Conservation (phyloP, 2,797 vertebrate species). For the Danio choprae region DNA sequence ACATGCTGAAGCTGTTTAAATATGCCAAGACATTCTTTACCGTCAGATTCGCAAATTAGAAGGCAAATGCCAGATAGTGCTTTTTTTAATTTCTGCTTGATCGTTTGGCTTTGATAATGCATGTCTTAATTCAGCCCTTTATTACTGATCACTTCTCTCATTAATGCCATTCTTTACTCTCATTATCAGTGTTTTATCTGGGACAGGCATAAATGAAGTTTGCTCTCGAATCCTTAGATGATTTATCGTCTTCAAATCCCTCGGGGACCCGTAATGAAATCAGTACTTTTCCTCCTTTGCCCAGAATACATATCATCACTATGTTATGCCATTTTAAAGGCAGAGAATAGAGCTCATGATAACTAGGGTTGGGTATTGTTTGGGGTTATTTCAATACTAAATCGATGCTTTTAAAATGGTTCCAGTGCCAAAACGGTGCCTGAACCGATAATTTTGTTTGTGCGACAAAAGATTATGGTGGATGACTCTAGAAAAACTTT, state of each 20-base stretch:
- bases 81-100: conserved; percentile 20
- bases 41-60: conserved; percentile 17
- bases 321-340: conserved; percentile 34
- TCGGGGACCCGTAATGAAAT: conserved; percentile 63
- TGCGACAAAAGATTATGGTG: no score
- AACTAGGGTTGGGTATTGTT: no score
- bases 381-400: no score
- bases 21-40: conserved; percentile 14
- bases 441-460: no score
- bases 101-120: conserved; percentile 11
- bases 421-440: no score
- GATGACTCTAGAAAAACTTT: no score
- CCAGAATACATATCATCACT: conserved; percentile 54
- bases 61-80: conserved; percentile 6
- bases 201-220: conserved; percentile 71
- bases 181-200: conserved; percentile 73
- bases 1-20: not conserved
- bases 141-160: conserved; percentile 36
- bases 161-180: conserved; percentile 53
- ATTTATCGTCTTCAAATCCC: conserved; percentile 64
- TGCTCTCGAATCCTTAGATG: conserved; percentile 62
- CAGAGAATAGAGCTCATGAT: not conserved
- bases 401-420: no score
- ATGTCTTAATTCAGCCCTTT: conserved; percentile 3
- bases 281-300: conserved; percentile 20